Conservation (phyloP, 2,113 vertebrate genomes). For the Heterochromis multidens region DNA sequence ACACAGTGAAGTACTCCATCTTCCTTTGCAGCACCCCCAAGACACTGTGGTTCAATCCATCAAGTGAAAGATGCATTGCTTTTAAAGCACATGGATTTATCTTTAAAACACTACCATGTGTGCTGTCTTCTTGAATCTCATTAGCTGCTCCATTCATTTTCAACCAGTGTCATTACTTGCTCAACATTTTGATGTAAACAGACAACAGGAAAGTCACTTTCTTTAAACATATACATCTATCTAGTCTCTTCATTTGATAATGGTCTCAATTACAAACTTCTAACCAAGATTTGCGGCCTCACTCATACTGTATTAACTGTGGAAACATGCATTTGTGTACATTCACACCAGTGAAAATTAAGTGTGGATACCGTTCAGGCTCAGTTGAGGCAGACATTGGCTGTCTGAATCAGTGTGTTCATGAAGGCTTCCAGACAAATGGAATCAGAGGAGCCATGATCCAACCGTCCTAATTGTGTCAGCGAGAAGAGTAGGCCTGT, state of each 20-base stretch:
- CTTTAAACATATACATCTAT: background rate
- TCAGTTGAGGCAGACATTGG: background rate
- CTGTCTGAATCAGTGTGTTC: conserved; percentile 7
- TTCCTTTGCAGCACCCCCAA: conserved; percentile 24
- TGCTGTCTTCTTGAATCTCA: conserved; percentile 61
- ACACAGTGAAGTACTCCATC: conserved; percentile 27
- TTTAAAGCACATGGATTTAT: conserved; percentile 58
- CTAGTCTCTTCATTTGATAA: background rate
- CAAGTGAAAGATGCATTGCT: conserved; percentile 62
- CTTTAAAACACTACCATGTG: conserved; percentile 72
- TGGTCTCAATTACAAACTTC: background rate
- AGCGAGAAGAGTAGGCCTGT: conserved; percentile 8
- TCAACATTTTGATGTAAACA: conserved; percentile 56
- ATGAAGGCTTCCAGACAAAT: conserved; percentile 43
- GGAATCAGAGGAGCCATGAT: conserved; percentile 19
- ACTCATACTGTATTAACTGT: background rate
- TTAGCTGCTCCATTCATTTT: conserved; percentile 60
- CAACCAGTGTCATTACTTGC: conserved; percentile 52
- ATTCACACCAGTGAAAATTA: background rate
- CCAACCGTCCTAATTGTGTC: conserved; percentile 50
- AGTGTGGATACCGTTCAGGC: background rate
- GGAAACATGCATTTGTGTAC: conserved; percentile 3
- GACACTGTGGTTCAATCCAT: conserved; percentile 51
- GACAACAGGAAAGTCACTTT: conserved; percentile 36
- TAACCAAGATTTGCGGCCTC: background rate